These are phyloP conservation scores for Crematogaster levior DNA, from an alignment of 2,888 invertebrate species.

Conservation along the genomic window DNA sequence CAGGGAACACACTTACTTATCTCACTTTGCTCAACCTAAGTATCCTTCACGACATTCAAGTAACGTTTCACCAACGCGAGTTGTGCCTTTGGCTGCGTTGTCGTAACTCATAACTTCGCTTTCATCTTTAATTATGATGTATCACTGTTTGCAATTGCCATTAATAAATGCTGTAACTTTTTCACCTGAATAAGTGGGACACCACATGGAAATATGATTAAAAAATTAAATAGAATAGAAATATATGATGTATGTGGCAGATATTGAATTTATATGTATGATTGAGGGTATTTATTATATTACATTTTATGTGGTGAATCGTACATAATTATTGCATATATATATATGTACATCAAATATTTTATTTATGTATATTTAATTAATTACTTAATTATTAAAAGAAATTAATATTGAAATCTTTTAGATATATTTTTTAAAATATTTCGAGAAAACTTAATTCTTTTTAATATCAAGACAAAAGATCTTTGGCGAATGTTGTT, in stretches of 20 bases:
- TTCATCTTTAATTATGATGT: constrained; percentile 37
- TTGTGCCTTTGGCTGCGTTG: neutral
- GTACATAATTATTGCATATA: neutral
- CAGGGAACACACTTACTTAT: constrained; percentile 52
- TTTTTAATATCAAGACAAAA: too few species aligned
- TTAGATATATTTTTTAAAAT: neutral
- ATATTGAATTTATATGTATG: neutral
- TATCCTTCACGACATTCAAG: constrained; percentile 25
- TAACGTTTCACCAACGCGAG: constrained; percentile 17
- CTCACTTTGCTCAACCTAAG: constrained; percentile 34
- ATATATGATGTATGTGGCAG: neutral
- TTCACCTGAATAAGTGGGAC: neutral
- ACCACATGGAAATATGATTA: neutral
- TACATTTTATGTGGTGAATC: neutral
- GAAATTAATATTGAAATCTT: neutral
- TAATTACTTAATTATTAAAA: neutral
- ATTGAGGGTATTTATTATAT: constrained; percentile 7
- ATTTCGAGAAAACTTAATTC: neutral
- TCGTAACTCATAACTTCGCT: constrained; percentile 19
- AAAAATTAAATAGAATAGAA: neutral
- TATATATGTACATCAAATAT: neutral
- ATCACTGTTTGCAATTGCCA: constrained; percentile 8
- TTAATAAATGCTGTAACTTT: constrained; percentile 17
- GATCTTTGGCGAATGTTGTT: neutral
- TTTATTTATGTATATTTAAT: neutral